Evolutionary conservation across 2,888 invertebrate species (phyloP), one percentile per base, ranked within the genome.

Genomic region (Lasioglossum figueresi): DNA sequence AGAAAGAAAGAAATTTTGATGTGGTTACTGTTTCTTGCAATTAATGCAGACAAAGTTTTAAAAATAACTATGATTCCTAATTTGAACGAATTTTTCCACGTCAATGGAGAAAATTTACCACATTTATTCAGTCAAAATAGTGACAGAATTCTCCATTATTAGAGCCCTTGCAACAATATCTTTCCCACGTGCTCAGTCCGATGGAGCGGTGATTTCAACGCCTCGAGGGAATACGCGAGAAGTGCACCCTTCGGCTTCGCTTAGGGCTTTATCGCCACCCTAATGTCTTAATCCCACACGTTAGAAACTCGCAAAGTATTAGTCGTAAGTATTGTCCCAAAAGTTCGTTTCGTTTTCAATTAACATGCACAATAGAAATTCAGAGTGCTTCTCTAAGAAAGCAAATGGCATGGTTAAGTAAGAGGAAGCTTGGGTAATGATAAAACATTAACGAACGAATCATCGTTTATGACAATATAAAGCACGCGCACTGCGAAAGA

Each of bases 161-260:
- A 45, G 75, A 52, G 16, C n/a, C 37, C 14, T 56, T 16, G 48
- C 52, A 37, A 37, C 34, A 52, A 37, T 37, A n/a, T n/a, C 34
- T 56, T 48, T 56, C 27, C 27, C 74, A 37, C n/a, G 52, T 56
- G 34, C 12, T 75, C 56, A 19, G 59, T 27, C 10, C 4, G n/a
- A 40, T 56, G 16, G 56, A 59, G 27, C n/a, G 75, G 75, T 63
- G 75, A 76, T 63, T 76, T 76, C 75, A 76, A 76, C 40, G 75
- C 75, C 31, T 12, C 59, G 19, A 14, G 19, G 40, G 59, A 37
- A 40, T n/a, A 43, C 40, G 27, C 40, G 40, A 23, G 59, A 31
- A 16, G 23, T 56, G 23, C 52, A 63, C 56, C 56, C 56, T 40
- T 2, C 56, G 63, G 63, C 63, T 31, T 63, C 31, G 31, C 14